These are phyloP conservation scores for Drosophila tropicalis DNA, from an alignment of 1,140 invertebrate species.

Conservation along the genomic window DNA sequence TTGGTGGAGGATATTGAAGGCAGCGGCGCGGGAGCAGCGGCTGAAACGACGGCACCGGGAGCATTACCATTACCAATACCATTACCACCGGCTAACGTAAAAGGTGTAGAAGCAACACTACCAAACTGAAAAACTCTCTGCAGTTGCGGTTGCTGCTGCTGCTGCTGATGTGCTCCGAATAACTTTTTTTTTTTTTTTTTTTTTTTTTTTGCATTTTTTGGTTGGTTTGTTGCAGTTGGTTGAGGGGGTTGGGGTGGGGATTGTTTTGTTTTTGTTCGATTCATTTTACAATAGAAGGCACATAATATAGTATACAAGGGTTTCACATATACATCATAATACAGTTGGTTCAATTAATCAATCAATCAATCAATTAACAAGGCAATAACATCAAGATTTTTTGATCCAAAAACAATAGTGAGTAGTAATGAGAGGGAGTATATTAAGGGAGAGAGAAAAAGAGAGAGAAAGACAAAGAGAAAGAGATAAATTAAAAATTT, in stretches of 20 bases:
- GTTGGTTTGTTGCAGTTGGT: slow-evolving; percentile 9
- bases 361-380: slow-evolving; percentile 13
- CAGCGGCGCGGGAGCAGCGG: slow-evolving; percentile 8
- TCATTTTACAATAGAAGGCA: background rate
- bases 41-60: background rate
- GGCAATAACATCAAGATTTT: slow-evolving; percentile 23
- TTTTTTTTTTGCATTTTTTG: background rate
- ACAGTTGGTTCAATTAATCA: slow-evolving; percentile 28
- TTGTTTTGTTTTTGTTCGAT: slow-evolving; percentile 16
- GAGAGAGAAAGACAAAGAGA: slow-evolving; percentile 48
- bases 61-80: too few relatives aligned
- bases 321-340: slow-evolving; percentile 8
- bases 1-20: slow-evolving; percentile 12
- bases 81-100: too few relatives aligned
- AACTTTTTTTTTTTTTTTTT: background rate
- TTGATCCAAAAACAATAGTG: slow-evolving; percentile 9
- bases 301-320: slow-evolving; percentile 7
- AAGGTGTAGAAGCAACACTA: background rate
- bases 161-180: slow-evolving; percentile 18
- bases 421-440: background rate
- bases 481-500: slow-evolving; percentile 50
- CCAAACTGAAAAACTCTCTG: slow-evolving; percentile 61
- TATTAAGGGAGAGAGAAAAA: slow-evolving; percentile 38
- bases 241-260: slow-evolving; percentile 21
- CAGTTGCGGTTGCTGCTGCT: slow-evolving; percentile 14